These are phyloP conservation scores for Loriculus beryllinus DNA, from an alignment of 2,797 vertebrate genomes.

Conservation along the genomic window DNA sequence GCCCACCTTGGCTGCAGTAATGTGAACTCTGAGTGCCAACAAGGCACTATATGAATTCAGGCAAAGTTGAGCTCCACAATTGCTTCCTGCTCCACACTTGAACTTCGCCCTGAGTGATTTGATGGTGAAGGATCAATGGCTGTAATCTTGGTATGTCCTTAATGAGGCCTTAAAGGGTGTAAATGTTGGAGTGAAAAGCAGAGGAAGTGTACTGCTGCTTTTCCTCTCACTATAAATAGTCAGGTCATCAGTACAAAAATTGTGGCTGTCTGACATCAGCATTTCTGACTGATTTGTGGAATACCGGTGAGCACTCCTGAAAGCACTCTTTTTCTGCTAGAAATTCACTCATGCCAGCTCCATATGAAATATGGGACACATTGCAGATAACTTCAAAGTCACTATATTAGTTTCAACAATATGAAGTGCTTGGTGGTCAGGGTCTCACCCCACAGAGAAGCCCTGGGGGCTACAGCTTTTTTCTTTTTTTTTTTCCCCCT, in stretches of 20 bases:
- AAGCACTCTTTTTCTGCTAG: neutral
- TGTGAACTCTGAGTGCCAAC: neutral
- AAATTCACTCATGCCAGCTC: neutral
- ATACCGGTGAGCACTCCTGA: neutral
- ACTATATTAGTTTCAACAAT: neutral
- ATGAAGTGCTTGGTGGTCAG: neutral
- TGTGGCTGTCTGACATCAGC: neutral
- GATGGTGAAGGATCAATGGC: neutral
- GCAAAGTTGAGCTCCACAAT: neutral
- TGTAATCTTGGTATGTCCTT: neutral
- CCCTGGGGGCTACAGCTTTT: rapidly evolving
- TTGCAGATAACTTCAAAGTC: neutral
- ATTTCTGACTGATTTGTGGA: neutral
- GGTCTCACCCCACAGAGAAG: neutral
- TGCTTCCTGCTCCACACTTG: neutral
- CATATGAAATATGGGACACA: neutral
- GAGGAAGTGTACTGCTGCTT: neutral
- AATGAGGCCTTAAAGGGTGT: neutral
- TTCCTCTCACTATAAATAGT: slow-evolving; percentile 15
- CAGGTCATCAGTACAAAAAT: neutral
- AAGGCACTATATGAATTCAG: neutral
- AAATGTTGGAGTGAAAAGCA: neutral
- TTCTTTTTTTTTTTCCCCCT: neutral
- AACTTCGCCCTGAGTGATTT: neutral
- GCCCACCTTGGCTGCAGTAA: neutral